Percentiles rank a stretch among this genome's conserved stretches.
Conservation (phyloP, 2,797 vertebrate species). For the Takifugu ocellatus region DNA sequence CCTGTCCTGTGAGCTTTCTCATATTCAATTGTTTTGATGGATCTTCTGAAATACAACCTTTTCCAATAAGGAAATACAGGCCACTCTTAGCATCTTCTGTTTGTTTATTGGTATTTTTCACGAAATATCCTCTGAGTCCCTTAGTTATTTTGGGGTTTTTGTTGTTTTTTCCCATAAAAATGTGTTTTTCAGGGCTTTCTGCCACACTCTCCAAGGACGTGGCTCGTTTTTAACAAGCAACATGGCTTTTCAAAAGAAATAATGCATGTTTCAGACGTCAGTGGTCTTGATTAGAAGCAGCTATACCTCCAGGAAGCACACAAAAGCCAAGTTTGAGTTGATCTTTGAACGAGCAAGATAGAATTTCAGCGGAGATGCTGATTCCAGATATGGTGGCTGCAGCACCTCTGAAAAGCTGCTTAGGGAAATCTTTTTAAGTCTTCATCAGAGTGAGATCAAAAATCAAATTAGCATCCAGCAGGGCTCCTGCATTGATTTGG, state of each 20-base stretch:
- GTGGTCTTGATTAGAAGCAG: conserved; percentile 42
- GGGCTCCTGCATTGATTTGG: too few relatives aligned
- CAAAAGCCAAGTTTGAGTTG: conserved; percentile 5
- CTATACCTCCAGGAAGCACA: conserved; percentile 20
- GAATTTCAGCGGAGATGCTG: conserved; percentile 1
- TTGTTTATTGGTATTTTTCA: conserved; percentile 58
- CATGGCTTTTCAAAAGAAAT: conserved; percentile 38
- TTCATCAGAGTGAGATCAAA: too few relatives aligned
- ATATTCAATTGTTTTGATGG: conserved; percentile 71
- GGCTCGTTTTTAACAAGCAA: conserved; percentile 59
- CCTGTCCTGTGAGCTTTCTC: conserved; percentile 21
- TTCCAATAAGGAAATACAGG: conserved; percentile 62
- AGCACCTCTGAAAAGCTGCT: too few relatives aligned
- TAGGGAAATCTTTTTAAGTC: too few relatives aligned
- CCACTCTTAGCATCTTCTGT: conserved; percentile 45
- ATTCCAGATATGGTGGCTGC: too few relatives aligned
- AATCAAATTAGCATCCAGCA: too few relatives aligned
- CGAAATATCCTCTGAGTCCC: conserved; percentile 29
- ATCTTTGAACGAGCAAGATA: neutral
- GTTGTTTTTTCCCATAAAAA: conserved; percentile 24
- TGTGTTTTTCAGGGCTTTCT: conserved; percentile 30
- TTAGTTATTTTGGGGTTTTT: too few relatives aligned
- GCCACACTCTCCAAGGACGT: conserved; percentile 16
- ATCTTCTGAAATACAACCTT: conserved; percentile 60
- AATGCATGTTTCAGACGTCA: conserved; percentile 39